phyloP scores from a whole-genome alignment of 2,888 invertebrate species.

The Eupelmus urozonus region DNA sequence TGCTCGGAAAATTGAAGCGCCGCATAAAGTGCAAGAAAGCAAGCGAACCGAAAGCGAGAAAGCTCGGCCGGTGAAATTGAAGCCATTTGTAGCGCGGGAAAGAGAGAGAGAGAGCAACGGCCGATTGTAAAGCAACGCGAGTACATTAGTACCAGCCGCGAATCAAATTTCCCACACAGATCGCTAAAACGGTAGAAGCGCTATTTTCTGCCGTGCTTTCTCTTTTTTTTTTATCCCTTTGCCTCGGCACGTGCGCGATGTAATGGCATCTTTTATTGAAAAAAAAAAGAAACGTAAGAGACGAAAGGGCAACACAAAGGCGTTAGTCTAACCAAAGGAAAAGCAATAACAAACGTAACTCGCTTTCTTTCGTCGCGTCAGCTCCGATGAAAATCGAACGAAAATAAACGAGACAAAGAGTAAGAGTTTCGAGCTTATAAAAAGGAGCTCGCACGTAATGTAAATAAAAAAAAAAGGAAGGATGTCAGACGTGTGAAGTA shows the following conservation, averaged over 20 bases:
- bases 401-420: conserved; percentile 19
- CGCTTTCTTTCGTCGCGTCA: background rate
- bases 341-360: background rate
- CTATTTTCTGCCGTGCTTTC: conserved; percentile 25
- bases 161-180: conserved; percentile 39
- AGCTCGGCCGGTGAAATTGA: conserved; percentile 11
- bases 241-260: background rate
- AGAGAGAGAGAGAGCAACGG: background rate
- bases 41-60: background rate
- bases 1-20: background rate
- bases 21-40: background rate
- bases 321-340: background rate
- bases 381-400: conserved; percentile 6
- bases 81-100: conserved; percentile 9
- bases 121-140: conserved; percentile 33
- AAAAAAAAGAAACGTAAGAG: conserved; percentile 2
- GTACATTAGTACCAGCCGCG: conserved; percentile 35
- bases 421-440: background rate
- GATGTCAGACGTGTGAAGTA: background rate
- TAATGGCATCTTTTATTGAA: conserved; percentile 13
- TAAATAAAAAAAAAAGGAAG: conserved; percentile 20
- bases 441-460: conserved; percentile 5
- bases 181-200: conserved; percentile 14
- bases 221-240: conserved; percentile 10
- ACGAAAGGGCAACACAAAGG: background rate